phyloP scores from a whole-genome alignment of 2,888 invertebrate genomes.

The Drosophila birchii region DNA sequence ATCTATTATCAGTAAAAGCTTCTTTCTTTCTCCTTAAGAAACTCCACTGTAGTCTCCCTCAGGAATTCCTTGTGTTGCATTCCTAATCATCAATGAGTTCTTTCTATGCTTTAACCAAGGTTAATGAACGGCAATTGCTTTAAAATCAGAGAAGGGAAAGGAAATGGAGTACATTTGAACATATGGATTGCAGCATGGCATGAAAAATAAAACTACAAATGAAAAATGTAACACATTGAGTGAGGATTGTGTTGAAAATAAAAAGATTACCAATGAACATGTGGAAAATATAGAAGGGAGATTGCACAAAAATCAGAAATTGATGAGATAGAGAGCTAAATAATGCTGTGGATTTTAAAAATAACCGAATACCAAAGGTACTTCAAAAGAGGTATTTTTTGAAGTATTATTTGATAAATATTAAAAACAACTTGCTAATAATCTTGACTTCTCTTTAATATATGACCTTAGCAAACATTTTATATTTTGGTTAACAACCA shows the following conservation, averaged over 20 bases:
- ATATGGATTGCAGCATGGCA: slow-evolving; percentile 6
- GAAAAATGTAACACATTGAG: slow-evolving; percentile 5
- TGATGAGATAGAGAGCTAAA: not conserved
- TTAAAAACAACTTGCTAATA: no score
- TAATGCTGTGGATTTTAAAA: not conserved
- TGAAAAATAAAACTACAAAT: slow-evolving; percentile 3
- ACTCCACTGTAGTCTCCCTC: slow-evolving; percentile 2
- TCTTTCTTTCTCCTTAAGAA: no score
- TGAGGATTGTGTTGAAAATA: slow-evolving; percentile 5
- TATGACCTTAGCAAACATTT: not conserved
- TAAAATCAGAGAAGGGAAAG: slow-evolving; percentile 16
- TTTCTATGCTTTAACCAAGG: slow-evolving; percentile 24
- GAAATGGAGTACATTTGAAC: not conserved
- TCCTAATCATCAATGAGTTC: slow-evolving; percentile 28
- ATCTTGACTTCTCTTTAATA: no score
- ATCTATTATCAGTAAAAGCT: no score
- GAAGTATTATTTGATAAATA: no score
- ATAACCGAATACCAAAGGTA: not conserved
- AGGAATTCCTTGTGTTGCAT: slow-evolving; percentile 24
- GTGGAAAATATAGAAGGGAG: not conserved
- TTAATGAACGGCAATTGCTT: slow-evolving; percentile 37
- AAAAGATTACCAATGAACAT: not conserved
- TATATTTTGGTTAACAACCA: not conserved
- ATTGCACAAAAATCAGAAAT: not conserved
- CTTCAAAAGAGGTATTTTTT: not conserved